phyloP scores from a whole-genome alignment of 2,113 vertebrate genomes.

The Cepphus grylle region DNA sequence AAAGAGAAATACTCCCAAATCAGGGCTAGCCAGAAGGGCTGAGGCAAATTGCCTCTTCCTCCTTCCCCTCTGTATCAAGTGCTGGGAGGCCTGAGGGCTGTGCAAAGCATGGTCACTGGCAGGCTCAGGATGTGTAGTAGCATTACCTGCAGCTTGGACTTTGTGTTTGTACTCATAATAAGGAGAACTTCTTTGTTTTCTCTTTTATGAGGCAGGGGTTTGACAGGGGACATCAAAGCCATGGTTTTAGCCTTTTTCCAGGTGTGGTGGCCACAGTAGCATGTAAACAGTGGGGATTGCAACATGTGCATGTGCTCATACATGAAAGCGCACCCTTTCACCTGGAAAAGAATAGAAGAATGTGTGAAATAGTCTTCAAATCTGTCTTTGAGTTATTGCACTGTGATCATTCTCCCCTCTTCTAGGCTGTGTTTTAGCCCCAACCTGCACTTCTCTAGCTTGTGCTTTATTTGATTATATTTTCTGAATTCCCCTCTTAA shows the following conservation, averaged over 20 bases:
- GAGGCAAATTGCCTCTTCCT: not conserved
- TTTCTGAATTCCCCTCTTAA: not conserved
- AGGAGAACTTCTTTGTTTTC: not conserved
- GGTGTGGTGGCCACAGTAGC: not conserved
- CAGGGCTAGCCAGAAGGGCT: not conserved
- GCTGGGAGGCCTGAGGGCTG: not conserved
- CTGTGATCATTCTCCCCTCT: not conserved
- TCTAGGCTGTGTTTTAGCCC: not conserved
- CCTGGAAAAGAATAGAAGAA: not conserved
- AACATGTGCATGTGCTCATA: fast-evolving
- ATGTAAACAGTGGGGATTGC: not conserved
- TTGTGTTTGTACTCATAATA: not conserved
- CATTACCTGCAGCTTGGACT: not conserved
- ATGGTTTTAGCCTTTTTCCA: not conserved
- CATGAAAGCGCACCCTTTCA: not conserved
- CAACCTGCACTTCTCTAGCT: not conserved
- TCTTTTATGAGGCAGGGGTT: not conserved
- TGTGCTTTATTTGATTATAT: not conserved
- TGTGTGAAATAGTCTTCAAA: not conserved
- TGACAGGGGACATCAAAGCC: not conserved
- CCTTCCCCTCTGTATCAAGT: not conserved
- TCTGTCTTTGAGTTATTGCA: not conserved
- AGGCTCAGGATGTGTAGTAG: not conserved
- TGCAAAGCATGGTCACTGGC: not conserved
- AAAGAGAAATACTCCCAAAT: not conserved